phyloP scores from a whole-genome alignment of 2,797 vertebrate species.

The Scyliorhinus canicula region DNA sequence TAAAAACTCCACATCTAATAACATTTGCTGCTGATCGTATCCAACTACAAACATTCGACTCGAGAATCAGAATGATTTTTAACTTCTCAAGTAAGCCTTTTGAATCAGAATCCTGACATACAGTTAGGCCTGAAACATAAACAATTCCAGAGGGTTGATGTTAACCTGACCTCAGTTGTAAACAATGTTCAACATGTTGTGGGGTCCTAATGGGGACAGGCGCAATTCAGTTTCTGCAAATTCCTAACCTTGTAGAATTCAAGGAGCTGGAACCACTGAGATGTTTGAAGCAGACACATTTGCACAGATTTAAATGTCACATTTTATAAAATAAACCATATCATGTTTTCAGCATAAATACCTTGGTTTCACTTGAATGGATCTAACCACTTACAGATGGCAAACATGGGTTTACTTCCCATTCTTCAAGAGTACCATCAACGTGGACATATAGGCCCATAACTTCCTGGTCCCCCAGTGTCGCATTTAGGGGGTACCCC shows the following conservation, averaged over 20 bases:
- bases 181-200: background rate
- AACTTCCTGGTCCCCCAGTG: too few relatives aligned
- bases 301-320: background rate
- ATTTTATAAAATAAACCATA: background rate
- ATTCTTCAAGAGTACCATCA: background rate
- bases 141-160: slow-evolving; percentile 20
- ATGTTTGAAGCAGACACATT: background rate
- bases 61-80: background rate
- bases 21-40: background rate
- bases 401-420: background rate
- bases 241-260: background rate
- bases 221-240: background rate
- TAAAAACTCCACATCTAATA: background rate
- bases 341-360: background rate
- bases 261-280: too few relatives aligned
- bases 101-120: background rate
- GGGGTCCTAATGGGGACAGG: background rate
- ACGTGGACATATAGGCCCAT: background rate
- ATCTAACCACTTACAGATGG: background rate
- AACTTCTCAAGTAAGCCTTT: background rate
- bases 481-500: too few relatives aligned
- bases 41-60: background rate
- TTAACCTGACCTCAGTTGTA: slow-evolving; percentile 26
- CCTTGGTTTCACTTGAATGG: background rate
- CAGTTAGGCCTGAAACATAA: slow-evolving; percentile 2